phyloP scores from a whole-genome alignment of 1,140 invertebrate genomes.

The Lepidostoma basale region DNA sequence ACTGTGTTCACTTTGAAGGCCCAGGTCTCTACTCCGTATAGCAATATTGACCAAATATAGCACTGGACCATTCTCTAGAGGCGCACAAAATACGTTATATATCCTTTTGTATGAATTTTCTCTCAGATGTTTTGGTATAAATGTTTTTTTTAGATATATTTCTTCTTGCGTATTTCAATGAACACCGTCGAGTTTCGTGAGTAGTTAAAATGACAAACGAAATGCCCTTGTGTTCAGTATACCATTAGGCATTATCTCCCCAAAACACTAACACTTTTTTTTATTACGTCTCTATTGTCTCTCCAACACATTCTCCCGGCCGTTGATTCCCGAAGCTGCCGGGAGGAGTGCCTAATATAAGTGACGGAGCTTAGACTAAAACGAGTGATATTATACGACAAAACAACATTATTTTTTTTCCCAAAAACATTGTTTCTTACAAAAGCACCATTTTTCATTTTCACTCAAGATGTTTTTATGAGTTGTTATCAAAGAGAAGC shows the following conservation, averaged over 20 bases:
- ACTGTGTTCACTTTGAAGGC: too few species aligned
- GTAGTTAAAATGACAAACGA: background rate
- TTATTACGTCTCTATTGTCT: background rate
- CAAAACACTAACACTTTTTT: slow-evolving; percentile 4
- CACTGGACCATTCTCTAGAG: too few species aligned
- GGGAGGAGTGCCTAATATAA: background rate
- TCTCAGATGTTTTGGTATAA: too few species aligned
- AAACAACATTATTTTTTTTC: slow-evolving; percentile 4
- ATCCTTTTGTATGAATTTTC: too few species aligned
- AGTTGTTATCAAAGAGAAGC: background rate
- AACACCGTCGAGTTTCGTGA: background rate
- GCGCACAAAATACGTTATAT: too few species aligned
- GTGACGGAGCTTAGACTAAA: background rate
- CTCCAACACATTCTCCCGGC: background rate
- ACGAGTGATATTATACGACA: background rate
- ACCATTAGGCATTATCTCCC: background rate
- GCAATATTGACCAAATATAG: too few species aligned
- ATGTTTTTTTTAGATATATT: too few species aligned
- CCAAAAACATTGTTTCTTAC: background rate
- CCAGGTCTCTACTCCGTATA: too few species aligned
- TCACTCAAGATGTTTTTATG: slow-evolving; percentile 16
- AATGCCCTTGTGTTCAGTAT: background rate
- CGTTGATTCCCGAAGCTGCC: background rate
- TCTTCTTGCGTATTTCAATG: too few species aligned
- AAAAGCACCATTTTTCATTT: slow-evolving; percentile 10